Evolutionary conservation across 1,140 invertebrate species (phyloP).

Genomic region (Nasonia vitripennis): DNA sequence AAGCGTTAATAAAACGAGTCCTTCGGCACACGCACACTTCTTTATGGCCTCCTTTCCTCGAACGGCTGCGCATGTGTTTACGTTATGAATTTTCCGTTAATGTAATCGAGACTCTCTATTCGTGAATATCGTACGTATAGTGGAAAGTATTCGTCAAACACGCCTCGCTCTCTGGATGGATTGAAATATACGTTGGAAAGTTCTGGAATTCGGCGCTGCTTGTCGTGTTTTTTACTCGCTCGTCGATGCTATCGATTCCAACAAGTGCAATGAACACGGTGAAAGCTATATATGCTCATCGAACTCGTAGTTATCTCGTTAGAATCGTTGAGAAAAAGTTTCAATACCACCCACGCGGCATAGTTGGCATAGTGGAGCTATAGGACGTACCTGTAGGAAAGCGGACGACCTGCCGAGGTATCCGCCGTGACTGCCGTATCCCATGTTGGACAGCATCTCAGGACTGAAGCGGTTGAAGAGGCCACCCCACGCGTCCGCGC

Average conservation of each 20-base stretch:
- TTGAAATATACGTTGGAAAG: too few relatives aligned
- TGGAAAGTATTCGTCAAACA: not conserved
- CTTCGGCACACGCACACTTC: not conserved
- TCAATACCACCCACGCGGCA: too few relatives aligned
- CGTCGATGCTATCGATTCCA: too few relatives aligned
- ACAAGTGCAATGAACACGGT: too few relatives aligned
- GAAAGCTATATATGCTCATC: too few relatives aligned
- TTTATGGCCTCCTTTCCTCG: not conserved
- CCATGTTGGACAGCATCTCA: slow-evolving; percentile 87
- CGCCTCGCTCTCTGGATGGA: not conserved
- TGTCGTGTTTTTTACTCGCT: too few relatives aligned
- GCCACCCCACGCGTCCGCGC: slow-evolving; percentile 83
- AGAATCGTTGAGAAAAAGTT: too few relatives aligned
- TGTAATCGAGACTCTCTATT: not conserved
- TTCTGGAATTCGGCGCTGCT: too few relatives aligned
- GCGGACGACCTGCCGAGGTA: slow-evolving; percentile 73
- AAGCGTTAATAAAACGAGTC: not conserved
- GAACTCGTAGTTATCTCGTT: too few relatives aligned
- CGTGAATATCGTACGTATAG: not conserved
- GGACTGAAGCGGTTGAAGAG: slow-evolving; percentile 90
- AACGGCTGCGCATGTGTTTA: not conserved
- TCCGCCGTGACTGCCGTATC: slow-evolving; percentile 81
- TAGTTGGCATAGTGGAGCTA: too few relatives aligned
- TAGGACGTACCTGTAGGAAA: slow-evolving; percentile 74
- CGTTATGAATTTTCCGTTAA: not conserved